These are phyloP conservation scores for Solea solea DNA, from an alignment of 2,113 vertebrate genomes.

Conservation along the genomic window DNA sequence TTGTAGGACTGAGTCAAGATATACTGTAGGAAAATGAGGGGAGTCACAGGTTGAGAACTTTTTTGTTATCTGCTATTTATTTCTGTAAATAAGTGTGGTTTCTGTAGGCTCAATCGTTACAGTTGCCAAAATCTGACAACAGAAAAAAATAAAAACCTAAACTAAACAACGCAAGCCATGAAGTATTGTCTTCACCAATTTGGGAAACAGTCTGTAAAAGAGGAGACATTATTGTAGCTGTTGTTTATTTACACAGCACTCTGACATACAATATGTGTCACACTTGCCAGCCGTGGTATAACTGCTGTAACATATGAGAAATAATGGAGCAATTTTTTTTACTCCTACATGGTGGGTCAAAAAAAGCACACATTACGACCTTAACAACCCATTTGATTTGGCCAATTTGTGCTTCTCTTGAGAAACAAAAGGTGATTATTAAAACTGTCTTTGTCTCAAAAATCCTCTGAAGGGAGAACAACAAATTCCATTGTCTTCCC, in stretches of 20 bases:
- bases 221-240: slow-evolving; percentile 9
- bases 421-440: background rate
- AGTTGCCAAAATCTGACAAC: slow-evolving; percentile 3
- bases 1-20: background rate
- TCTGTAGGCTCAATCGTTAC: background rate
- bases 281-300: background rate
- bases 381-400: no score
- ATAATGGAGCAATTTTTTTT: background rate
- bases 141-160: background rate
- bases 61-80: background rate
- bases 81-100: background rate
- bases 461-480: no score
- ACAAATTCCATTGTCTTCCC: no score
- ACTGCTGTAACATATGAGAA: background rate
- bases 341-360: no score
- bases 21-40: background rate
- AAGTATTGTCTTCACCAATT: background rate
- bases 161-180: no score
- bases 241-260: background rate
- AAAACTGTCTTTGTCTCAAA: no score
- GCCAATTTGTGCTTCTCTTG: background rate
- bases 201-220: background rate
- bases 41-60: slow-evolving; percentile 3
- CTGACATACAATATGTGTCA: background rate
- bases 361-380: no score